Base-by-base conservation (phyloP, 2,797 vertebrate species). In the Tinamus major region DNA sequence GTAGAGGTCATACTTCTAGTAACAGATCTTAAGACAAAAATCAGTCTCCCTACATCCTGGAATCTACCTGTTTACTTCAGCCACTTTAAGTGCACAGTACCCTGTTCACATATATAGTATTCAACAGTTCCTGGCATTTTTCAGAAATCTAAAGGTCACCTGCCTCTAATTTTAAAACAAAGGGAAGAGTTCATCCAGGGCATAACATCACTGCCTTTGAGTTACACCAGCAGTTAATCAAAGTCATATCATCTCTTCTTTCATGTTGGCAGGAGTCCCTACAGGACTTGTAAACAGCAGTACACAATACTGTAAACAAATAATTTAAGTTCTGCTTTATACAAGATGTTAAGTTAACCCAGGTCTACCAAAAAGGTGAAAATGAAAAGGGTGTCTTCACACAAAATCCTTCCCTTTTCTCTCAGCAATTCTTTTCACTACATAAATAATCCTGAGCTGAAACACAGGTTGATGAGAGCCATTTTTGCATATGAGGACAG, bases 231-330 rank as follows among this genome's bases (percentile, higher is more conserved):
- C 79, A 65, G 72, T 80, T 83, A 93, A 94, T 44, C 58, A 70
- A 96, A 84, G 63, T 87, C 80, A 68, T 89, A 91, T 92, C 65
- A 78, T 87, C 92, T 96, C 95, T 94, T 97, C 91, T 96, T 95
- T 95, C 93, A 85, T 21, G 80, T 88, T 89, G 94, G 97, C 95
- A 97, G 96, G 96, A 96, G 97, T 97, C 97, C 97, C 95, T 95
- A 95, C 69, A 93, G 97, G 97, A 97, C 95, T 97, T 98, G 98
- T 98, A 98, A 98, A 98, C 97, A 97, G 97, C 90, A 96, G 96
- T 97, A 97, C 96, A 98, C 97, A 97, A 98, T 97, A 98, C 98
- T 98, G 97, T 97, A 98, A 98, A 97, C 97, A 96, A 93, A 95
- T 95, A 97, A 96, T 93, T 97, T 94, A 96, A 96, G 89, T 97